phyloP scores from a whole-genome alignment of 2,888 invertebrate species.

The Cheiracanthium punctorium region DNA sequence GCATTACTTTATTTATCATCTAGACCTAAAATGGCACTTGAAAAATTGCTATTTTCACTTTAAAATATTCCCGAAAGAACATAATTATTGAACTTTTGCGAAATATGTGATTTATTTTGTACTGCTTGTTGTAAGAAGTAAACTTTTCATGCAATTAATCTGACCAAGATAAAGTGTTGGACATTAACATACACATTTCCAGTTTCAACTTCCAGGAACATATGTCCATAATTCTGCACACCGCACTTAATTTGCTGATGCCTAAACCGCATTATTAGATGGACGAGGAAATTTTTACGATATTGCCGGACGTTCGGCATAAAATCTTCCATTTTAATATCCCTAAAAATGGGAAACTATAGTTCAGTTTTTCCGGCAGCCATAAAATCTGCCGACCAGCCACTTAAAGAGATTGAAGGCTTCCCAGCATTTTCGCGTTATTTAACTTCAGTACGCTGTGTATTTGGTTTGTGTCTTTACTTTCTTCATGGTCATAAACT shows the following conservation, averaged over 20 bases:
- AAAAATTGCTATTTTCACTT: too few species aligned
- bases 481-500: not conserved
- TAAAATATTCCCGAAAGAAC: too few species aligned
- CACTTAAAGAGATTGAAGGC: not conserved
- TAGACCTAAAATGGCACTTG: too few species aligned
- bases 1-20: too few species aligned
- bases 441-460: not conserved
- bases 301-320: conserved; percentile 42
- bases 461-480: not conserved
- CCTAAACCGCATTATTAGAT: not conserved
- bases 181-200: too few species aligned
- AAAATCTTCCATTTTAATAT: conserved; percentile 57
- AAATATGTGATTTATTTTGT: too few species aligned
- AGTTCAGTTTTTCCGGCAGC: not conserved
- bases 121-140: too few species aligned
- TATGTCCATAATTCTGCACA: not conserved
- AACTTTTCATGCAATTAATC: too few species aligned
- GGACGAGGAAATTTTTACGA: not conserved
- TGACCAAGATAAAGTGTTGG: too few species aligned
- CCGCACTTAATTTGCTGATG: not conserved
- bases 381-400: not conserved
- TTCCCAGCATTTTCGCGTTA: not conserved
- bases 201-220: too few species aligned
- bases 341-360: conserved; percentile 13
- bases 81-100: too few species aligned